phyloP scores from a whole-genome alignment of 1,140 invertebrate genomes.

The Drosophila azteca region DNA sequence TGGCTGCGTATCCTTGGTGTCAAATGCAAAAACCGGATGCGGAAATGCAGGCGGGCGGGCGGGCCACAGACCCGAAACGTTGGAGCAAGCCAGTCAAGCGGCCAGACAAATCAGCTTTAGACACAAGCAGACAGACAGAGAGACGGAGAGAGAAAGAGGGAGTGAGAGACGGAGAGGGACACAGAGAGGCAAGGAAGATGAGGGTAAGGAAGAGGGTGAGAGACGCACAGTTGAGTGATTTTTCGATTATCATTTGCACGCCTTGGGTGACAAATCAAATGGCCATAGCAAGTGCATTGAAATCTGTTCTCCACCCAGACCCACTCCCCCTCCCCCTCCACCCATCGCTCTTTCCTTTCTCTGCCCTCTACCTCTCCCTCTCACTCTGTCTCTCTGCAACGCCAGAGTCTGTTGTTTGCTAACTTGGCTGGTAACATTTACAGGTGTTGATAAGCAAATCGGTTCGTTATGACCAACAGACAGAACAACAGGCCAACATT shows the following conservation, averaged over 20 bases:
- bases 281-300: slow-evolving; percentile 68
- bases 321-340: slow-evolving; percentile 5
- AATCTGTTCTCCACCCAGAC: slow-evolving; percentile 39
- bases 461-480: slow-evolving; percentile 1
- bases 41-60: slow-evolving; percentile 71
- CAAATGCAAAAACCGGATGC: slow-evolving; percentile 80
- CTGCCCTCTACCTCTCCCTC: neutral
- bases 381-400: neutral
- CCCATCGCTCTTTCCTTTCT: slow-evolving; percentile 1
- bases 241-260: slow-evolving; percentile 82
- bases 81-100: slow-evolving; percentile 70
- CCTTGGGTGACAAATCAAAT: slow-evolving; percentile 81
- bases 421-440: slow-evolving; percentile 50
- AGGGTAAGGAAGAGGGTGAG: slow-evolving; percentile 17
- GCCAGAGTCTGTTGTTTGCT: slow-evolving; percentile 9
- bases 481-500: neutral
- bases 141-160: slow-evolving; percentile 5
- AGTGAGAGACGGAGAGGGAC: slow-evolving; percentile 3
- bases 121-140: slow-evolving; percentile 39
- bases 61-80: slow-evolving; percentile 45
- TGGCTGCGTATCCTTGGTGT: slow-evolving; percentile 53
- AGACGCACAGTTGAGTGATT: slow-evolving; percentile 79
- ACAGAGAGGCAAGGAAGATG: neutral
- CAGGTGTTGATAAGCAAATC: slow-evolving; percentile 66
- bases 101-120: slow-evolving; percentile 78